Base-by-base conservation (phyloP, 2,888 invertebrate genomes). In the Eupelmus urozonus region DNA sequence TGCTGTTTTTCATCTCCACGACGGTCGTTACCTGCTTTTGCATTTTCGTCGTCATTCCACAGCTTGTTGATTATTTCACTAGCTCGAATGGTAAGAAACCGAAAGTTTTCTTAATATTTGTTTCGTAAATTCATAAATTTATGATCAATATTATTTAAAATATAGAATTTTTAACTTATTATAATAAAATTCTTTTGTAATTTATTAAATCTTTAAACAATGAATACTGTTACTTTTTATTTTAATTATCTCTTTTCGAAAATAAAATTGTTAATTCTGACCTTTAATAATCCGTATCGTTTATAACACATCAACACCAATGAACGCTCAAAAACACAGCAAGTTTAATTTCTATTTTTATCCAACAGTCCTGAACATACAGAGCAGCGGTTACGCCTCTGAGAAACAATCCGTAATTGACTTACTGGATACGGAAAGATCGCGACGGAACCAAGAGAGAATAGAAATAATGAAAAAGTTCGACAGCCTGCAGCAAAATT, bases 51-150 rank as follows among this genome's bases (percentile, higher is more conserved):
- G 53, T 63, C 40, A 27, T 69, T 4, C 76, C 76, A 16, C 76
- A 76, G 23, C 18, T 76, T n/a, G 53, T 76, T 18, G 76, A 69
- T 34, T 76, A 76, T 23, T 69, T 69, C 16, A 69, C 76, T 2
- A 25, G 13, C 27, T 13, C 69, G 9, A 62, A 69, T 51, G 76
- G 76, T 76, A 66, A 42, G 66, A 20, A n/a, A 13, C 73, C 3
- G 42, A 65, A 27, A 65, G 7, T 45, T 49, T n/a, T 3, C n/a
- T 16, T 27, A 20, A 2, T 65, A 27, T 27, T 25, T n/a, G 5
- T 63, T 63, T 49, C 4, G 3, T 60, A 2, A 16, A 1, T 1
- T n/a, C n/a, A 16, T 4, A 49, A 49, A n/a, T 49, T 16, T 4
- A 4, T 0, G n/a, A 13, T 4, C 55, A 11, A n/a, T 18, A 18